These are phyloP conservation scores for Philonicus albiceps DNA, from an alignment of 2,888 invertebrate genomes.

Conservation along the genomic window DNA sequence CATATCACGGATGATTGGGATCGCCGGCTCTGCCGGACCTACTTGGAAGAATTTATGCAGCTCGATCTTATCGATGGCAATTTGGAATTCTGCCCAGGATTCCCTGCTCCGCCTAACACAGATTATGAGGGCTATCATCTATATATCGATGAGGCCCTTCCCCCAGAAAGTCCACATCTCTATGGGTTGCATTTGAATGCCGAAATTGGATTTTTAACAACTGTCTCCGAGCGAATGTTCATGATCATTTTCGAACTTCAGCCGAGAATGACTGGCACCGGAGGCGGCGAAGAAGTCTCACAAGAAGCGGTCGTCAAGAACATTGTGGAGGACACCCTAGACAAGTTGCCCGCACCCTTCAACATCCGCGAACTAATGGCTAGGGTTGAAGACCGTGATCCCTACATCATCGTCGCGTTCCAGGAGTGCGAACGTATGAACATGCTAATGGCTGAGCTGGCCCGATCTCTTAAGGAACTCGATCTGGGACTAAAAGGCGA, in stretches of 20 bases:
- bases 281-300: slow-evolving; percentile 69
- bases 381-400: slow-evolving; percentile 88
- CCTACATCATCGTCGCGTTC: slow-evolving; percentile 89
- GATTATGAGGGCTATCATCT: slow-evolving; percentile 87
- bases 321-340: slow-evolving; percentile 84
- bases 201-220: slow-evolving; percentile 91
- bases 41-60: slow-evolving; percentile 87
- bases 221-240: slow-evolving; percentile 84
- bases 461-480: slow-evolving; percentile 81
- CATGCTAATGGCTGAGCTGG: slow-evolving; percentile 80
- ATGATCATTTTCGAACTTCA: slow-evolving; percentile 88
- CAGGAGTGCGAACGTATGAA: slow-evolving; percentile 98
- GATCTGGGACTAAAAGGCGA: slow-evolving; percentile 93
- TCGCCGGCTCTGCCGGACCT: slow-evolving; percentile 83
- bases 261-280: slow-evolving; percentile 80
- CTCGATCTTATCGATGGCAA: slow-evolving; percentile 89
- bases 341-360: slow-evolving; percentile 89
- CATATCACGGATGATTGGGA: slow-evolving; percentile 98
- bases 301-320: slow-evolving; percentile 76
- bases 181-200: slow-evolving; percentile 95
- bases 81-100: slow-evolving; percentile 80
- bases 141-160: slow-evolving; percentile 87
- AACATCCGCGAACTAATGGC: slow-evolving; percentile 85
- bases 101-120: slow-evolving; percentile 85
- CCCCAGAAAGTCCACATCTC: slow-evolving; percentile 86